Conservation (phyloP, 2,113 vertebrate species). For the Crotophaga sulcirostris region DNA sequence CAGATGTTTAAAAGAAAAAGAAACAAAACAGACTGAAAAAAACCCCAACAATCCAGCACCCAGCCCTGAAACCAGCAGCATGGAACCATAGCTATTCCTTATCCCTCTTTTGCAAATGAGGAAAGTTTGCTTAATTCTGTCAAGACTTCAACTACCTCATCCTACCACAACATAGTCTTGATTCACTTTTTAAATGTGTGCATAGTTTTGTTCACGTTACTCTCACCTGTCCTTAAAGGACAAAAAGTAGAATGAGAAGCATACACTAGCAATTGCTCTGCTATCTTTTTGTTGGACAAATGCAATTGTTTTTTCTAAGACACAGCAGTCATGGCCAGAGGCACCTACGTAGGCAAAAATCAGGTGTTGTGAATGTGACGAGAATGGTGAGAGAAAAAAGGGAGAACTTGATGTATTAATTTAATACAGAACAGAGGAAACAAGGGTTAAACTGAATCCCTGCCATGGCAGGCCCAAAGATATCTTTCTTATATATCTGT, state of each 20-base stretch:
- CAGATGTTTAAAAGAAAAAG: not conserved
- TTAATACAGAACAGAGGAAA: not conserved
- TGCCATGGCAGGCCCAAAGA: not conserved
- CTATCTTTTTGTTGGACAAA: not conserved
- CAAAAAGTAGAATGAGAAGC: not conserved
- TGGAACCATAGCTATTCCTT: not conserved
- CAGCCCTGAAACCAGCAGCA: not conserved
- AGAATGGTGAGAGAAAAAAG: not conserved
- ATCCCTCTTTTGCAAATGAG: not conserved
- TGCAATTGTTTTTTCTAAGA: fast-evolving
- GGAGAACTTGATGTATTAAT: not conserved
- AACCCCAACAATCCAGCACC: not conserved
- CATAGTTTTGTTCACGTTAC: not conserved
- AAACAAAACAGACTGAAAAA: not conserved
- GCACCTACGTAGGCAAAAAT: not conserved
- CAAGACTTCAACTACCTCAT: not conserved
- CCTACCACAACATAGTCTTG: not conserved
- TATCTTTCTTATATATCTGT: not conserved
- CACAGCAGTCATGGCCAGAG: not conserved
- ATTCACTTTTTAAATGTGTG: not conserved
- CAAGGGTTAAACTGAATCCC: not conserved
- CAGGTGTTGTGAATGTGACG: not conserved
- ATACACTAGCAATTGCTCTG: not conserved
- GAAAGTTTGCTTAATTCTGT: not conserved
- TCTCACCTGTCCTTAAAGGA: not conserved